Conservation (phyloP, 2,888 invertebrate species). For the Drosophila sordidapex region DNA sequence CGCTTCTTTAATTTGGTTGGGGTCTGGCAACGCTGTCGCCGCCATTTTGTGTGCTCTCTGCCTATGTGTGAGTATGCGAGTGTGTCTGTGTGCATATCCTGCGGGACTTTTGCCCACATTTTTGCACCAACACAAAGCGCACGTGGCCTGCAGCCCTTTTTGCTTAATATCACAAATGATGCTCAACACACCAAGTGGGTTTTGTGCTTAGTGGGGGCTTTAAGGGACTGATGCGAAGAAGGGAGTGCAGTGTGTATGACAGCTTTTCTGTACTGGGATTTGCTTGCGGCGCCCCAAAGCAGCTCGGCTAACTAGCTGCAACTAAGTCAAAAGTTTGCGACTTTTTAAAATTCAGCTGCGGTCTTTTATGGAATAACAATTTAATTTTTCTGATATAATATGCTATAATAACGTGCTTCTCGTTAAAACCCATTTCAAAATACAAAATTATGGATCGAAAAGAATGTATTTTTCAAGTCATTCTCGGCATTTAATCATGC, state of each 20-base stretch:
- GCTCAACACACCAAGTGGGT: conserved; percentile 18
- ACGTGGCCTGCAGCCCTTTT: conserved; percentile 41
- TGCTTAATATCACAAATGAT: conserved; percentile 44
- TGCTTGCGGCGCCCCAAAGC: conserved; percentile 17
- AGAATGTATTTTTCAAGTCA: conserved; percentile 46
- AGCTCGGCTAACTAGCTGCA: conserved; percentile 21
- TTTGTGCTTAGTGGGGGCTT: not conserved
- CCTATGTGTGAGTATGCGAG: conserved; percentile 7
- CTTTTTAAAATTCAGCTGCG: conserved; percentile 7
- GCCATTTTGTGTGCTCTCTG: conserved; percentile 42
- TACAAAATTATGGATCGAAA: conserved; percentile 28
- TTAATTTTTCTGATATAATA: not conserved
- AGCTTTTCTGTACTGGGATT: conserved; percentile 25
- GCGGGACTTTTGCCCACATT: conserved; percentile 45
- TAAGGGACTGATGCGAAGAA: too few relatives aligned
- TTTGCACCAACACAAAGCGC: conserved; percentile 33
- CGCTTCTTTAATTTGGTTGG: conserved; percentile 17
- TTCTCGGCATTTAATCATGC: conserved; percentile 69
- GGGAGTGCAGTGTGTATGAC: conserved; percentile 13
- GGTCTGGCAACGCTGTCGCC: conserved; percentile 39
- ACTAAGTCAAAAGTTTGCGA: conserved; percentile 23
- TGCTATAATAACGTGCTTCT: conserved; percentile 8
- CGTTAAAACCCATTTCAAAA: conserved; percentile 56
- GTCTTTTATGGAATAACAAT: not conserved
- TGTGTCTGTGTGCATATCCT: conserved; percentile 37